A percentile compares a stretch with the other conserved stretches of the same genome.
phyloP scores from a whole-genome alignment of 2,113 vertebrate species.

The Micromys minutus region DNA sequence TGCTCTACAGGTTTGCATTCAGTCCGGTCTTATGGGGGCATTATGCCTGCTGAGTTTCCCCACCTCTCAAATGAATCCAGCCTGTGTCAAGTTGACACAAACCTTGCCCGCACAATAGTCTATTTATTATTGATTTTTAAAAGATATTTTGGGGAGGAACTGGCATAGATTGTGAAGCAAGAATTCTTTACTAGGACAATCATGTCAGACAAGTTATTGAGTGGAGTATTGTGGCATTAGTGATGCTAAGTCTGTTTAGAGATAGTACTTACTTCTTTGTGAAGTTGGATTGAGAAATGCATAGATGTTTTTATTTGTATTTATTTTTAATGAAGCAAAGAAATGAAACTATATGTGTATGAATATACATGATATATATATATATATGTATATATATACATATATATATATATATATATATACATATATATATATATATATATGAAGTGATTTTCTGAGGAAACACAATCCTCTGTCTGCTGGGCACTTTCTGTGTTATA shows the following conservation, averaged over 20 bases:
- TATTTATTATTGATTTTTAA: not conserved
- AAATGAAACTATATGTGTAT: not conserved
- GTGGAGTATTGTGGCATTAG: not conserved
- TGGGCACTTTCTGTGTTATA: not conserved
- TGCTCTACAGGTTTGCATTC: not conserved
- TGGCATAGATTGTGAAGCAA: not conserved
- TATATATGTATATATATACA: too few species aligned
- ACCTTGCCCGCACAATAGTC: not conserved
- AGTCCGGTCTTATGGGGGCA: not conserved
- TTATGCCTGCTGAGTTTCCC: not conserved
- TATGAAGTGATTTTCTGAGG: not conserved
- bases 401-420: not conserved
- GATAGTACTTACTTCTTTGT: not conserved
- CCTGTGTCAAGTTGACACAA: not conserved
- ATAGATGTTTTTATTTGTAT: not conserved
- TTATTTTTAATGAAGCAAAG: slow-evolving; percentile 13
- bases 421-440: too few species aligned
- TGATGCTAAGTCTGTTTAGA: not conserved
- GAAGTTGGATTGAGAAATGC: not conserved
- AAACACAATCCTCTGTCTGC: too few species aligned
- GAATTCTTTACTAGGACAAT: not conserved
- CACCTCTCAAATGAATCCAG: not conserved
- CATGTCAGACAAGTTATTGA: accelerated
- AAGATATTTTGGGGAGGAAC: not conserved
- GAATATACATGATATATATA: too few species aligned